Base-by-base conservation (phyloP, 2,888 invertebrate genomes). In the Nymphalis c-album region DNA sequence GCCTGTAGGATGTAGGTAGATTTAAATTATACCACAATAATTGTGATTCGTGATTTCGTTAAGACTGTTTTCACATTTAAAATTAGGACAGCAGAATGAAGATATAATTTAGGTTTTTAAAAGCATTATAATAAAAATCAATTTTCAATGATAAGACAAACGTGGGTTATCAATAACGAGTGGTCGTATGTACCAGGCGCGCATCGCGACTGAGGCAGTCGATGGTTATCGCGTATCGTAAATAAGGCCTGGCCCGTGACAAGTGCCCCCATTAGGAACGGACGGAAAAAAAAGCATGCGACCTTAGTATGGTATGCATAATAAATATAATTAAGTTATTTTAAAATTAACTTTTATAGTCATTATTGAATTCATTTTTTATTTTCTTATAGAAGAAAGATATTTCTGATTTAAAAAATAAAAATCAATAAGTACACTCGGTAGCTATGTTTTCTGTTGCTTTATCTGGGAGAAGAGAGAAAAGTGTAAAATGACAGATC, bases 211-310 rank as follows among this genome's bases (percentile, higher is more conserved):
- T 71, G 71, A 74, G 70, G 77, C 75, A 77, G 70, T 70, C 76
- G 89, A 88, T 89, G 80, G 76, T 82, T 86, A 90, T 89, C 90
- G 73, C 71, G 67, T 70, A 78, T 70, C 85, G 85, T 89, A 89
- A 90, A 90, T 88, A 89, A 87, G 79, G 80, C 64, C 57, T 40
- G 57, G 69, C 76, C 77, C 74, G 82, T 81, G 88, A 89, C 88
- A 88, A 85, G 86, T 82, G 82, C 80, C 85, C 82, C 88, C 85
- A 89, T 89, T 89, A 87, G 67, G 78, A 76, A 81, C 66, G 55
- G 78, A 75, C 60, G 47, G 76, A 78, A 79, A 45, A 71, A 31
- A 67, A 75, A 69, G 68, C 58, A 67, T 40, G 64, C 53, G 60
- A 67, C 59, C 55, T 65, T 47, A 17, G 60, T 65, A 65, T 55